Evolutionary conservation across 2,888 invertebrate species (phyloP), one percentile per base, ranked within the genome.

Genomic region (Scelioninae gen. 2): DNA sequence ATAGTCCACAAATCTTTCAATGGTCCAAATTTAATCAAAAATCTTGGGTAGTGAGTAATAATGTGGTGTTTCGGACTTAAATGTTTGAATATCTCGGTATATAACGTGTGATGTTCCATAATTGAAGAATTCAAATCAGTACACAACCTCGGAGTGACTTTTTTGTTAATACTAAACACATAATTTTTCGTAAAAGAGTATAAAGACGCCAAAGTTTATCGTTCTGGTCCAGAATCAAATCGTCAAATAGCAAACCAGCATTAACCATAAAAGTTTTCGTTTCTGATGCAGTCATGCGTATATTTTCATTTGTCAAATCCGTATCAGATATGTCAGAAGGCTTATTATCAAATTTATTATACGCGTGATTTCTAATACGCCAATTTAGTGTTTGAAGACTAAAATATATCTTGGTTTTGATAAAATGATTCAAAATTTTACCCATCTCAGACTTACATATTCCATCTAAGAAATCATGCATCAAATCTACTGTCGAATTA

Each of bases 51-150:
- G 13, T 73, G 67, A 2, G 25, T 0, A 18, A 73, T 37, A 0
- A 67, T 4, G 15, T 72, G 73, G 13, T 68, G 55, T 18, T 68
- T 68, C 0, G 73, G 73, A 16, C 10, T 57, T 31, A 73, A 16
- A 13, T 39, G 52, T 22, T 18, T 5, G 13, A 10, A 37, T 35
- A 67, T 58, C 18, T 28, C 37, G 0, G 28, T 57, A n/a, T 69
- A 60, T n/a, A 60, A 11, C 1, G 11, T 46, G 2, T 60, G 50
- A 18, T 69, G 46, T 13, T 45, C n/a, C 5, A 13, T 2, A 13
- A 69, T 69, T 9, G 53, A 2, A 5, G 16, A 15, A 13, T n/a
- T 19, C n/a, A 61, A 48, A 16, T 11, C 9, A 5, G 13, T 41
- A 35, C 57, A 48, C 9, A 15, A 25, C 22, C 16, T 4, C 6